Percentiles rank a stretch among this genome's conserved stretches.
Evolutionary conservation across 2,113 vertebrate genomes (phyloP).

Genomic region (Corythornis vintsioides): DNA sequence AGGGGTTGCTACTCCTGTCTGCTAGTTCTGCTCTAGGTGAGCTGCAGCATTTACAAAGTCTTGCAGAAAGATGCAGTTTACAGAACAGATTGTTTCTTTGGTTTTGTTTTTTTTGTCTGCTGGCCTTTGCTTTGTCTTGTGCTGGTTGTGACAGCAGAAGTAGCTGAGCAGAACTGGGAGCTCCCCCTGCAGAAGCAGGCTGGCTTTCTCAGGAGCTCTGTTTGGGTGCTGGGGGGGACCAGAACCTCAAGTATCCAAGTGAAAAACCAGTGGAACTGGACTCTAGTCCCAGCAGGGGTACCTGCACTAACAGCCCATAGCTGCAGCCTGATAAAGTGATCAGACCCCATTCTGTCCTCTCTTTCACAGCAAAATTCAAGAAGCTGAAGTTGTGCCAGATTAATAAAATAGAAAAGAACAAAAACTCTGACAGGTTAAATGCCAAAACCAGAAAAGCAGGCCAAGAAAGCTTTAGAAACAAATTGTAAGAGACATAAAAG

Average conservation of each 20-base stretch:
- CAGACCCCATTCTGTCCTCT: background rate
- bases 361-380: slow-evolving; percentile 6
- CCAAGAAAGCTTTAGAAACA: slow-evolving; percentile 43
- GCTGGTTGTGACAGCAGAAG: background rate
- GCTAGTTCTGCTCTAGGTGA: accelerated
- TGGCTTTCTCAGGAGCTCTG: background rate
- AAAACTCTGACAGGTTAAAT: slow-evolving; percentile 33
- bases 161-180: background rate
- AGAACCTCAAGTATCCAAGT: background rate
- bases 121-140: background rate
- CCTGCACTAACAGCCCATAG: background rate
- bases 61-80: background rate
- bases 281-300: background rate
- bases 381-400: background rate
- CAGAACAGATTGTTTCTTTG: background rate
- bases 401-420: background rate
- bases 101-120: background rate
- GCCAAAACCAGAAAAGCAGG: slow-evolving; percentile 26
- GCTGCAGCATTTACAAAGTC: background rate
- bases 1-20: background rate
- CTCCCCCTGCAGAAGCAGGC: accelerated
- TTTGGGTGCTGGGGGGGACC: background rate
- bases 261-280: background rate
- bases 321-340: slow-evolving; percentile 4
- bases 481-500: slow-evolving; percentile 10